A percentile compares a stretch with the other conserved stretches of the same genome.
Conservation (phyloP, 2,888 invertebrate genomes). For the Neoitamus cyanurus region DNA sequence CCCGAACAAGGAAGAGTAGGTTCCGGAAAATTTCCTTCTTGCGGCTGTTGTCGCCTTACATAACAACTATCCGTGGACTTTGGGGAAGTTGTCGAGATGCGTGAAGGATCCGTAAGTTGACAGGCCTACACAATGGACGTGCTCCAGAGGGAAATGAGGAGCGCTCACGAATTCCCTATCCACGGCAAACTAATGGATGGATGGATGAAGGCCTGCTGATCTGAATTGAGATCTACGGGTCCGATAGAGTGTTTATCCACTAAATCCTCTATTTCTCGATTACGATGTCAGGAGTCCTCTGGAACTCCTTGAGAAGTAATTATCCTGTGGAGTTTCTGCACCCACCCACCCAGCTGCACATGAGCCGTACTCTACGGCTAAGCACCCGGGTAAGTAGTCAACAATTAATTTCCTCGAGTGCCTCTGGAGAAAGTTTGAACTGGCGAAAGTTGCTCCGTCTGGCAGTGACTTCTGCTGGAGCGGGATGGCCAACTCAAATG, state of each 20-base stretch:
- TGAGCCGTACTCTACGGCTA: background rate
- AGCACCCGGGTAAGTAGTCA: background rate
- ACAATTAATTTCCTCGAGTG: constrained; percentile 18
- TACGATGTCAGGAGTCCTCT: background rate
- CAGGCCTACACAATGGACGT: background rate
- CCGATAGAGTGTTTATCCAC: background rate
- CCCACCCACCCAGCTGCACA: background rate
- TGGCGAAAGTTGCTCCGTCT: background rate
- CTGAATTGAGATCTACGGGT: background rate
- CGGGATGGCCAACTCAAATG: background rate
- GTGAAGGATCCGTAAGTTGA: background rate
- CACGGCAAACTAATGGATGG: background rate
- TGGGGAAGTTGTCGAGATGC: background rate
- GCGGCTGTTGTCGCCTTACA: background rate
- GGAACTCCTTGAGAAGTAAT: background rate
- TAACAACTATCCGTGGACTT: background rate
- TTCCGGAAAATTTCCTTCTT: background rate
- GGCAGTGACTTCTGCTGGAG: background rate
- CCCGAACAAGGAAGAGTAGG: background rate
- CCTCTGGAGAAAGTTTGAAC: background rate
- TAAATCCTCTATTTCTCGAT: background rate
- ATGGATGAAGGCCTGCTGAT: background rate
- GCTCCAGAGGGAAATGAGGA: background rate
- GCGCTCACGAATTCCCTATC: background rate
- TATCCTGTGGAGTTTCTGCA: background rate